phyloP scores from a whole-genome alignment of 2,113 vertebrate species.

The Sisor rabdophorus region DNA sequence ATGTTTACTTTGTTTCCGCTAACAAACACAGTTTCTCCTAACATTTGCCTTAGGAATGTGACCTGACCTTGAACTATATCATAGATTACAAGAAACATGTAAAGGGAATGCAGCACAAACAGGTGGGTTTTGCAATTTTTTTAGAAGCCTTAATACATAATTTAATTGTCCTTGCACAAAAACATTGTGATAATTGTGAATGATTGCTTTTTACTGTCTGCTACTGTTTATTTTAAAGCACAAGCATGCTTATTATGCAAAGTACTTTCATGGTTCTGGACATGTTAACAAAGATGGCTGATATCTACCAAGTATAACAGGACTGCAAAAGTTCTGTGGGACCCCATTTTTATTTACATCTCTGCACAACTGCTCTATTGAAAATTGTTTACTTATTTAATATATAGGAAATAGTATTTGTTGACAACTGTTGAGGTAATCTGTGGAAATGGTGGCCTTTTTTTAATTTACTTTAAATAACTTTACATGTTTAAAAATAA shows the following conservation, averaged over 20 bases:
- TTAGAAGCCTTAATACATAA: no score
- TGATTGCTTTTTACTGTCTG: background rate
- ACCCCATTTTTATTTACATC: background rate
- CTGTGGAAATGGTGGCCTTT: no score
- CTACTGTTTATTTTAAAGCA: background rate
- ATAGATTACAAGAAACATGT: constrained; percentile 12
- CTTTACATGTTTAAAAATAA: no score
- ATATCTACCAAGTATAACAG: no score
- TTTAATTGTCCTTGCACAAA: background rate
- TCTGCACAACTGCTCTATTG: no score
- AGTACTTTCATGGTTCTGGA: no score
- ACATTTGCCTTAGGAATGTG: constrained; percentile 24
- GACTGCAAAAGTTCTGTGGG: no score
- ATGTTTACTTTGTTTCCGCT: background rate
- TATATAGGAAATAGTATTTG: no score
- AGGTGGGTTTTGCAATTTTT: constrained; percentile 8
- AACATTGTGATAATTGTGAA: background rate
- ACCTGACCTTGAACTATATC: background rate
- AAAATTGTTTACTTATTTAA: no score
- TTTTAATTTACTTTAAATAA: no score
- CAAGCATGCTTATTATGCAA: background rate
- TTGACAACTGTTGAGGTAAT: no score
- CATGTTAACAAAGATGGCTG: no score
- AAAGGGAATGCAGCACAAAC: background rate
- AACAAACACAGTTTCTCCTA: background rate